Conservation (phyloP, 2,113 vertebrate genomes). For the Eira barbara region DNA sequence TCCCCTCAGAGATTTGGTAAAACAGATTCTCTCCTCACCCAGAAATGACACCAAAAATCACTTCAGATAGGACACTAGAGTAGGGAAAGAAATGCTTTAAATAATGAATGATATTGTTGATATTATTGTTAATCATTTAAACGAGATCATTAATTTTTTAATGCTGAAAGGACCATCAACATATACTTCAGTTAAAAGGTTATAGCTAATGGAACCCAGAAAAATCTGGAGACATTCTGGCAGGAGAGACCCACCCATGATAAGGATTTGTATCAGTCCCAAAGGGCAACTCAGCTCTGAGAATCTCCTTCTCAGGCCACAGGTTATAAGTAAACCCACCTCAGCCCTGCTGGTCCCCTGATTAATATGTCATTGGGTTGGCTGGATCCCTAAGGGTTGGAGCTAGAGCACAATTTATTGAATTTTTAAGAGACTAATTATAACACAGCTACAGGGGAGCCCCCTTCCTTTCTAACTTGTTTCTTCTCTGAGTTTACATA, state of each 20-base stretch:
- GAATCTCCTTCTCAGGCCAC: not conserved
- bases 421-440: not conserved
- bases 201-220: not conserved
- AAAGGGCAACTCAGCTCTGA: not conserved
- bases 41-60: not conserved
- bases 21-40: not conserved
- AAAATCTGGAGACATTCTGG: not conserved
- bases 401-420: not conserved
- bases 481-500: not conserved
- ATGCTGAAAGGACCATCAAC: not conserved
- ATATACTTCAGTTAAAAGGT: not conserved
- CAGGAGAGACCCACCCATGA: accelerated
- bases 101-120: not conserved
- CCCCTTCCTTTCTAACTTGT: not conserved
- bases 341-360: not conserved
- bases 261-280: not conserved
- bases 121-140: not conserved
- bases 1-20: not conserved
- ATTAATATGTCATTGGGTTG: not conserved
- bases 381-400: not conserved
- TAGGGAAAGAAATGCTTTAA: not conserved
- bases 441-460: not conserved
- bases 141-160: not conserved
- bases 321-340: not conserved
- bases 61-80: not conserved